A percentile compares a stretch with the other conserved stretches of the same genome.
These are phyloP conservation scores for Lucinisca nassula DNA, from an alignment of 2,888 invertebrate genomes.

Conservation along the genomic window DNA sequence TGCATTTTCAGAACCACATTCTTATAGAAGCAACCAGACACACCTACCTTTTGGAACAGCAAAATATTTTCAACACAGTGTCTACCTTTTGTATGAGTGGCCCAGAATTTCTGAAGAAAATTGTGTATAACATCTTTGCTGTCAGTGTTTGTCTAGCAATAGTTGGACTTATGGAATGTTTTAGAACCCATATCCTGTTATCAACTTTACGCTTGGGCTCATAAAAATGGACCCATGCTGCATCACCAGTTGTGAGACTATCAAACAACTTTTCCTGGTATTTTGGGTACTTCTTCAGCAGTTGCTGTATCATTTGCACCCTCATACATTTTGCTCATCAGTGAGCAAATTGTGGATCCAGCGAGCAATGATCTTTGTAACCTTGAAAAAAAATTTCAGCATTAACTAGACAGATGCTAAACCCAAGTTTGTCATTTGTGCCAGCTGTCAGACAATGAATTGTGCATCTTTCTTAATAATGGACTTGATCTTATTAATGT, in stretches of 20 bases:
- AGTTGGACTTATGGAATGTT: neutral
- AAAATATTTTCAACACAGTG: too few species aligned
- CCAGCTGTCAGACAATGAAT: too few species aligned
- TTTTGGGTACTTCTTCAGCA: neutral
- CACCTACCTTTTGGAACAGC: too few species aligned
- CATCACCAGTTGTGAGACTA: neutral
- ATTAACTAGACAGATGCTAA: too few species aligned
- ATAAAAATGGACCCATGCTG: neutral
- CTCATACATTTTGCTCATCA: neutral
- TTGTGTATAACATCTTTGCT: neutral
- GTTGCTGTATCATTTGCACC: neutral
- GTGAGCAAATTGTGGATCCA: conserved; percentile 5
- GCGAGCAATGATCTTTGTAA: too few species aligned
- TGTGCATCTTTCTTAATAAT: too few species aligned
- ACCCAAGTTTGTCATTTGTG: too few species aligned
- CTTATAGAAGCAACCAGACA: neutral
- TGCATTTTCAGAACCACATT: neutral
- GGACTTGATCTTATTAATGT: too few species aligned
- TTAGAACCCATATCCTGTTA: neutral
- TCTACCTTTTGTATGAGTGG: neutral
- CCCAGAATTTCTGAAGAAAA: neutral
- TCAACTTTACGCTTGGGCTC: neutral
- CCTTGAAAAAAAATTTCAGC: too few species aligned
- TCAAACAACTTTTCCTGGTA: neutral
- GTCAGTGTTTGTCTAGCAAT: neutral